Evolutionary conservation across 2,113 vertebrate species (phyloP).

Genomic region (mouse (Mus musculus)): GRCm39 chr12:77322501-77323000

Average conservation of each 20-base stretch:
- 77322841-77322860: not conserved
- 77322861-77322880: slow-evolving; percentile 35
- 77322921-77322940: slow-evolving; percentile 56
- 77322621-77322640: slow-evolving; percentile 17
- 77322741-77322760: slow-evolving; percentile 14
- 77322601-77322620: not conserved
- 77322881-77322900: slow-evolving; percentile 26
- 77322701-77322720: slow-evolving; percentile 31
- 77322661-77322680: not conserved
- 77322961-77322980: not conserved
- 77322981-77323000: slow-evolving; percentile 38
- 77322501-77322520: not conserved
- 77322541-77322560: slow-evolving; percentile 10
- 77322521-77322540: not conserved
- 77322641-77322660: slow-evolving; percentile 40
- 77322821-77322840: slow-evolving; percentile 10
- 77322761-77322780: slow-evolving; percentile 29
- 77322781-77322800: not conserved
- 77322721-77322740: not conserved
- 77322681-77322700: slow-evolving; percentile 27
- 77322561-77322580: not conserved
- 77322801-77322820: slow-evolving; percentile 56
- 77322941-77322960: not conserved
- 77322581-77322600: not conserved
- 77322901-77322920: slow-evolving; percentile 5